Percentiles rank a stretch among this genome's conserved stretches.
phyloP scores from a whole-genome alignment of 2,113 vertebrate species.

The Microcebus tavaratra region DNA sequence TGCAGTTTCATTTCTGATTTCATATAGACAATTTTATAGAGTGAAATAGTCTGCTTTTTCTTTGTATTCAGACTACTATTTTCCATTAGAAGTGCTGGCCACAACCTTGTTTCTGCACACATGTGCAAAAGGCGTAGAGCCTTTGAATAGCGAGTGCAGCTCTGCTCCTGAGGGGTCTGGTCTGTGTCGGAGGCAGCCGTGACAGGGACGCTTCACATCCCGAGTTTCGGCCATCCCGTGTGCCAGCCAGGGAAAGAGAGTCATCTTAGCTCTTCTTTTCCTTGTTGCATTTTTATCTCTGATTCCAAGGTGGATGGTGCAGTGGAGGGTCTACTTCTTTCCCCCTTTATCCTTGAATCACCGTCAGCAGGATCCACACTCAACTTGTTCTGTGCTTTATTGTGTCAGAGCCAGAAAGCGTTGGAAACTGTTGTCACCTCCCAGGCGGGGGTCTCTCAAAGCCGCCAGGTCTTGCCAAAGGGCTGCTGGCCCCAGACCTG shows the following conservation, averaged over 20 bases:
- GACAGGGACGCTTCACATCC: background rate
- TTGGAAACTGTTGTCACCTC: background rate
- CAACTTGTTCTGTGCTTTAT: background rate
- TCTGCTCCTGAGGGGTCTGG: conserved; percentile 24
- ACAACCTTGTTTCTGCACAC: conserved; percentile 60
- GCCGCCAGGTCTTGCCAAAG: background rate
- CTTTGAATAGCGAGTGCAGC: conserved; percentile 24
- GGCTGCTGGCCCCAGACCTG: background rate
- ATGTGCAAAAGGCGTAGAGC: conserved; percentile 6
- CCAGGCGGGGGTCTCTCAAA: background rate
- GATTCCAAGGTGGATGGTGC: conserved; percentile 7
- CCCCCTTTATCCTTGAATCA: conserved; percentile 33
- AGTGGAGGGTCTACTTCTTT: background rate
- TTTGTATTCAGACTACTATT: conserved; percentile 61
- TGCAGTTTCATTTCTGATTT: conserved; percentile 77
- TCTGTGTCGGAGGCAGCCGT: conserved; percentile 31
- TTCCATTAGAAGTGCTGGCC: conserved; percentile 47
- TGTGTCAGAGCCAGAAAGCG: background rate
- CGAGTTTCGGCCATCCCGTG: background rate
- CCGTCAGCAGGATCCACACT: conserved; percentile 3
- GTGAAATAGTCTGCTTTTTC: conserved; percentile 25
- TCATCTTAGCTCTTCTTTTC: background rate
- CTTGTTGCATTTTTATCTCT: background rate
- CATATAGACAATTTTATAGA: conserved; percentile 63
- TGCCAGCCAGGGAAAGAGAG: background rate